A percentile compares a stretch with the other conserved stretches of the same genome.
These are phyloP conservation scores for Meloidogyne exigua DNA, from an alignment of 1,140 invertebrate genomes.

Conservation along the genomic window DNA sequence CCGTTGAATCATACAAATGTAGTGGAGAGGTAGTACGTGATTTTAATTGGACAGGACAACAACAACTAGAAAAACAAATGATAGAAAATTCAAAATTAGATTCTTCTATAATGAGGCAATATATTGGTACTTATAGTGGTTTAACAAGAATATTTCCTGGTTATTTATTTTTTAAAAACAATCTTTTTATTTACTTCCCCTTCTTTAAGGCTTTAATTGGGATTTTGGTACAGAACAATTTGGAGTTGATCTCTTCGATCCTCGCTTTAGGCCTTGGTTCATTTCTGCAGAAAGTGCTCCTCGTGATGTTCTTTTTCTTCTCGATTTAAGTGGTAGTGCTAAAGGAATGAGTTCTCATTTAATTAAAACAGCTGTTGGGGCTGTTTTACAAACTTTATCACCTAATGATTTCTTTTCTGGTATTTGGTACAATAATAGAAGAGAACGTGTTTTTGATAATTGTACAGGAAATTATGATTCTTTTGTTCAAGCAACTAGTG, in stretches of 20 bases:
- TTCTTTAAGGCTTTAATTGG: slow-evolving; percentile 45
- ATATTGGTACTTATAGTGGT: slow-evolving; percentile 51
- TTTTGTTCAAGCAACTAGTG: slow-evolving; percentile 22
- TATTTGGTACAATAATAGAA: slow-evolving; percentile 42
- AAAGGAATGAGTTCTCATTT: slow-evolving; percentile 47
- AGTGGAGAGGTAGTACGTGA: slow-evolving; percentile 37
- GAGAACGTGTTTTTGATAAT: slow-evolving; percentile 17
- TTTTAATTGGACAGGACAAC: slow-evolving; percentile 42
- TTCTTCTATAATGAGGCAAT: slow-evolving; percentile 34
- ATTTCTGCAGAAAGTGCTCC: slow-evolving; percentile 44
- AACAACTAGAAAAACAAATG: slow-evolving; percentile 37
- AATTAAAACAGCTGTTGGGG: slow-evolving; percentile 36
- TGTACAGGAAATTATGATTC: slow-evolving; percentile 14
- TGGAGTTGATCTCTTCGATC: slow-evolving; percentile 49
- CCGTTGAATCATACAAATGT: slow-evolving; percentile 30
- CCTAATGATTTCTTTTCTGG: slow-evolving; percentile 51
- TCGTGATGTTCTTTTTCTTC: slow-evolving; percentile 44
- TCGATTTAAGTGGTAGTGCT: slow-evolving; percentile 47
- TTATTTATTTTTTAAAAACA: background rate
- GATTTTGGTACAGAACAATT: slow-evolving; percentile 31
- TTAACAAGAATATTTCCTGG: slow-evolving; percentile 46
- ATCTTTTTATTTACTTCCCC: no score
- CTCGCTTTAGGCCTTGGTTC: slow-evolving; percentile 48
- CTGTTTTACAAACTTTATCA: slow-evolving; percentile 41
- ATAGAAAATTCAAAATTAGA: slow-evolving; percentile 36